A percentile compares a stretch with the other conserved stretches of the same genome.
Conservation (phyloP, 2,113 vertebrate species). For the Aldabrachelys gigantea region DNA sequence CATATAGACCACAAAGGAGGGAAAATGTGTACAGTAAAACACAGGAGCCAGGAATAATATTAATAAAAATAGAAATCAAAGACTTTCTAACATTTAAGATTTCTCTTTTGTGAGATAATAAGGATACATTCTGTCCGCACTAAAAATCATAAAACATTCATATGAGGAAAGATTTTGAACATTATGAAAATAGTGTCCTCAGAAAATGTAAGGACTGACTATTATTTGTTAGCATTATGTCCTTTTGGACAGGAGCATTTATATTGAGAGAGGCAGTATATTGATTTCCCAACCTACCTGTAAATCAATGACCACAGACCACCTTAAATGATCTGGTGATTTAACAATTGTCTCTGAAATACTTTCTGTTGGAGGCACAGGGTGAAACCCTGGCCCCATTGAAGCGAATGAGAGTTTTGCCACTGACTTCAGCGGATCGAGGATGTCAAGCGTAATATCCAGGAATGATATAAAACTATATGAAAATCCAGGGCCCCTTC, state of each 20-base stretch:
- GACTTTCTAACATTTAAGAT: neutral
- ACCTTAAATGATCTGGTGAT: neutral
- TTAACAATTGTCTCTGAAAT: neutral
- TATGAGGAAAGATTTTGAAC: neutral
- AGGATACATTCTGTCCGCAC: neutral
- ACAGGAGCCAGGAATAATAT: neutral
- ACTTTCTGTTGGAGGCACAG: neutral
- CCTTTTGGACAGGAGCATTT: neutral
- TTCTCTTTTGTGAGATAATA: neutral
- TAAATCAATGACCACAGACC: neutral
- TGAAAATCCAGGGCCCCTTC: neutral
- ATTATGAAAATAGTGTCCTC: neutral
- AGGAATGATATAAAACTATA: neutral
- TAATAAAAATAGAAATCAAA: neutral
- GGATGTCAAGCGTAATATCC: neutral
- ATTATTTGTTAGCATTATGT: neutral
- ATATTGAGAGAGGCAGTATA: neutral
- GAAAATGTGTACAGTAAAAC: neutral
- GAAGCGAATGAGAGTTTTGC: neutral
- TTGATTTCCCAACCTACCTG: neutral
- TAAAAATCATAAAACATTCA: neutral
- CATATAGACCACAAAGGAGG: neutral
- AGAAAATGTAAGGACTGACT: neutral
- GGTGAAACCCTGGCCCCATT: accelerated
- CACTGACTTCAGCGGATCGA: neutral